These are phyloP conservation scores for Seison nebaliae DNA, from an alignment of 1,140 invertebrate genomes.

Conservation along the genomic window DNA sequence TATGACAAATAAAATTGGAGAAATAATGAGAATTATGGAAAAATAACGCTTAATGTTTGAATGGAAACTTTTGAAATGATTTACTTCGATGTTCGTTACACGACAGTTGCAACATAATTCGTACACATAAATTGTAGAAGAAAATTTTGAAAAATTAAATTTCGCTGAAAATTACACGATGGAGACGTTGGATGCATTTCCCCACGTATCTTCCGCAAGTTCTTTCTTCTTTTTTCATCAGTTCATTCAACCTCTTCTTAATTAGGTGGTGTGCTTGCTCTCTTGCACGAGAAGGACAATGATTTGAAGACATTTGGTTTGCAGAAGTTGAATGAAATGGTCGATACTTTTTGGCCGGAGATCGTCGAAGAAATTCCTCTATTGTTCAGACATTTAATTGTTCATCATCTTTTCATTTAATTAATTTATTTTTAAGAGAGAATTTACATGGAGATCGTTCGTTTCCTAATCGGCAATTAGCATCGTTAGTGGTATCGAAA, in stretches of 20 bases:
- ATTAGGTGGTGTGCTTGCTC: conserved; percentile 65
- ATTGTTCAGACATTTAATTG: conserved; percentile 12
- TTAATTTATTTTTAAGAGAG: conserved; percentile 36
- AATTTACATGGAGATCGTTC: conserved; percentile 67
- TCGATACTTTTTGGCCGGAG: conserved; percentile 92
- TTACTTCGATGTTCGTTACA: too few species aligned
- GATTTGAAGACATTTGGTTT: conserved; percentile 40
- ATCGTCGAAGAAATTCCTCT: conserved; percentile 73
- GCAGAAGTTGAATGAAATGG: conserved; percentile 63
- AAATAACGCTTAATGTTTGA: too few species aligned
- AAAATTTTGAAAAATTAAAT: too few species aligned
- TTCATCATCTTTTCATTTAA: not conserved
- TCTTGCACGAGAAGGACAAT: conserved; percentile 46
- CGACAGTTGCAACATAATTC: too few species aligned
- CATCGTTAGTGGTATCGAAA: conserved; percentile 85
- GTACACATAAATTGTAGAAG: too few species aligned
- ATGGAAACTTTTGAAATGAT: too few species aligned
- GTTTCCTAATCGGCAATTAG: conserved; percentile 59
- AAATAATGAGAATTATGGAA: too few species aligned
- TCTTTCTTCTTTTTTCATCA: too few species aligned
- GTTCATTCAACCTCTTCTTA: not conserved
- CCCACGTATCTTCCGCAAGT: too few species aligned
- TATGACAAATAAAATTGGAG: too few species aligned
- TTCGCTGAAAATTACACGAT: too few species aligned
- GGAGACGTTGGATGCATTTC: too few species aligned